Percentiles rank a stretch among this genome's conserved stretches.
These are phyloP conservation scores for Nesoenas mayeri DNA, from an alignment of 2,113 vertebrate species.

Conservation along the genomic window DNA sequence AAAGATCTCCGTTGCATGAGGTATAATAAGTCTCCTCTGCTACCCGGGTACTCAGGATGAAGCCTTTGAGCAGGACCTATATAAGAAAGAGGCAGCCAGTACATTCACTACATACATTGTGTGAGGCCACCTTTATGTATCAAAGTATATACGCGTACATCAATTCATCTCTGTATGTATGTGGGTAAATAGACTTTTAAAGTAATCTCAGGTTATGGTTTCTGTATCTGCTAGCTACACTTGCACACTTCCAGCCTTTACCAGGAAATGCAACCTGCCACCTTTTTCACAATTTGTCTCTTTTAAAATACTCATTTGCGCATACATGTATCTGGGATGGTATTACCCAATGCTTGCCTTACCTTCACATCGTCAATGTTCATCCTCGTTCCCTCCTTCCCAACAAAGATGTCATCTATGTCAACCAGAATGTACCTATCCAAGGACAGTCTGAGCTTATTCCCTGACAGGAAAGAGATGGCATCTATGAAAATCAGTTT, in stretches of 20 bases:
- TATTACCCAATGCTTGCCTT: constrained; percentile 40
- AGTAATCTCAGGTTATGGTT: background rate
- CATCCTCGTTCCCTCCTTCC: constrained; percentile 97
- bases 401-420: constrained; percentile 96
- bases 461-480: constrained; percentile 89
- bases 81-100: background rate
- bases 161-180: background rate
- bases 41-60: background rate
- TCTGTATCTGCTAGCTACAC: background rate
- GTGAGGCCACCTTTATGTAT: background rate
- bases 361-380: constrained; percentile 95
- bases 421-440: constrained; percentile 93
- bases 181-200: background rate
- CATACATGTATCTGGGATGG: accelerated
- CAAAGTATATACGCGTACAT: accelerated
- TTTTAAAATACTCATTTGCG: background rate
- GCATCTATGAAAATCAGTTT: constrained; percentile 92
- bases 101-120: background rate
- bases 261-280: background rate
- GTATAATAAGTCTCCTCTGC: background rate
- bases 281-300: background rate
- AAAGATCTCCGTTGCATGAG: background rate
- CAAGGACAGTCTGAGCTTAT: constrained; percentile 86
- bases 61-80: background rate
- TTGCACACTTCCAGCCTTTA: background rate